Evolutionary conservation across 2,797 vertebrate genomes (phyloP).

Genomic region (Peromyscus eremicus): DNA sequence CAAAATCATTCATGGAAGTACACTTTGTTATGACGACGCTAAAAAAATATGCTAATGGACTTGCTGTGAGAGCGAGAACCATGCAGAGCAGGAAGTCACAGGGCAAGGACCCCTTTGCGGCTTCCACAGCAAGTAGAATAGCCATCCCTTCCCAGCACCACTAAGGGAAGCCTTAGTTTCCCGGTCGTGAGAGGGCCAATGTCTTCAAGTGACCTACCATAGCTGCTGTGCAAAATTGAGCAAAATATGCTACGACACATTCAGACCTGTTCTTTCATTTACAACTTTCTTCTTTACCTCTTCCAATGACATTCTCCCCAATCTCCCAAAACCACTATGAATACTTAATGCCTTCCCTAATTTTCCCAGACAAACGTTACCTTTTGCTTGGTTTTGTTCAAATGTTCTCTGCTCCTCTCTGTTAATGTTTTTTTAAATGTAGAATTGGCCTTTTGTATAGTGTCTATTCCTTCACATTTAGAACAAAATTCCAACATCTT

Average conservation of each 20-base stretch:
- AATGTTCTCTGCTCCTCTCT: not conserved
- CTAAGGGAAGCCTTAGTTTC: not conserved
- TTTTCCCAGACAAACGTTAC: not conserved
- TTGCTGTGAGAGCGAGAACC: not conserved
- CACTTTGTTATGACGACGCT: not conserved
- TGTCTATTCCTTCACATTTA: slow-evolving; percentile 3
- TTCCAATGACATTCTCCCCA: not conserved
- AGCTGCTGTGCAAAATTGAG: not conserved
- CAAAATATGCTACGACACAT: not conserved
- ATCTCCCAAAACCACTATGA: not conserved
- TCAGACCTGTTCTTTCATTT: not conserved
- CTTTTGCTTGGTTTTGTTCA: slow-evolving; percentile 15
- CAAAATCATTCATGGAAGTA: not conserved
- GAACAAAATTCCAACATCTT: not conserved
- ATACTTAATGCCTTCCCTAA: not conserved
- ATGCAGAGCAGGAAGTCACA: not conserved
- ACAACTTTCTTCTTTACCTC: not conserved
- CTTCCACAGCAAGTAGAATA: not conserved
- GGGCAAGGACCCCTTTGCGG: not conserved
- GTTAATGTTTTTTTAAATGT: not conserved
- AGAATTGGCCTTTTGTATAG: not conserved
- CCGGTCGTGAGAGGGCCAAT: not conserved
- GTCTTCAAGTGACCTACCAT: not conserved
- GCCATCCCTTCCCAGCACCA: not conserved
- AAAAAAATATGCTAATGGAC: slow-evolving; percentile 13